phyloP scores from a whole-genome alignment of 2,113 vertebrate species.

The Choloepus hoffmanni region DNA sequence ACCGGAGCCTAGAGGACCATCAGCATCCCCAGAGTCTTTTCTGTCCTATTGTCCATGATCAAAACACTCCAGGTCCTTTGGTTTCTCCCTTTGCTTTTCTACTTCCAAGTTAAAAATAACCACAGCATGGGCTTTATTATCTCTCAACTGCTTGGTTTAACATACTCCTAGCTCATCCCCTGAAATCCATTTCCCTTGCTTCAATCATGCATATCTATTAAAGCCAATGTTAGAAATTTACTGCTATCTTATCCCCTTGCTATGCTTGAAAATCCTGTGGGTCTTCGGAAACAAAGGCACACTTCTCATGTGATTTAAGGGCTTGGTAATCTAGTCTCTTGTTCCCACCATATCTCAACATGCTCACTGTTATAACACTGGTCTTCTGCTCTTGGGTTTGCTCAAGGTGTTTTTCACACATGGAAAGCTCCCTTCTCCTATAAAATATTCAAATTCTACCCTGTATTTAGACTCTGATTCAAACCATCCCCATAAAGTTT shows the following conservation, averaged over 20 bases:
- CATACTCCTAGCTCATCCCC: not conserved
- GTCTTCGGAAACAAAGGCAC: not conserved
- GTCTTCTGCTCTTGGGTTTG: not conserved
- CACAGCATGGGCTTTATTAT: not conserved
- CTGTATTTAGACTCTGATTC: not conserved
- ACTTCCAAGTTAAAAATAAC: not conserved
- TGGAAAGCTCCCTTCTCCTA: not conserved
- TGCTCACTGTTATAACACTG: not conserved
- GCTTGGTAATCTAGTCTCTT: not conserved
- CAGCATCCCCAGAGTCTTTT: fast-evolving
- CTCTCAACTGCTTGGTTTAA: not conserved
- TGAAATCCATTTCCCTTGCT: not conserved
- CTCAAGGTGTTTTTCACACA: not conserved
- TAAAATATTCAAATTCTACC: not conserved
- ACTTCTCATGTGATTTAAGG: not conserved
- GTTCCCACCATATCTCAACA: no score
- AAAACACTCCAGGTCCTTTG: not conserved
- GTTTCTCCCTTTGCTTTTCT: not conserved
- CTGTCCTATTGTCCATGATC: no score
- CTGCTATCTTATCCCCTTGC: no score
- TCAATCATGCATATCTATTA: not conserved
- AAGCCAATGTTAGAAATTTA: not conserved
- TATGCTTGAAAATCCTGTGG: not conserved
- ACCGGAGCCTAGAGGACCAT: not conserved
- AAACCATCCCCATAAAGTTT: not conserved